These are phyloP conservation scores for Leptinotarsa undecemlineata DNA, from an alignment of 1,140 invertebrate species.

Conservation along the genomic window DNA sequence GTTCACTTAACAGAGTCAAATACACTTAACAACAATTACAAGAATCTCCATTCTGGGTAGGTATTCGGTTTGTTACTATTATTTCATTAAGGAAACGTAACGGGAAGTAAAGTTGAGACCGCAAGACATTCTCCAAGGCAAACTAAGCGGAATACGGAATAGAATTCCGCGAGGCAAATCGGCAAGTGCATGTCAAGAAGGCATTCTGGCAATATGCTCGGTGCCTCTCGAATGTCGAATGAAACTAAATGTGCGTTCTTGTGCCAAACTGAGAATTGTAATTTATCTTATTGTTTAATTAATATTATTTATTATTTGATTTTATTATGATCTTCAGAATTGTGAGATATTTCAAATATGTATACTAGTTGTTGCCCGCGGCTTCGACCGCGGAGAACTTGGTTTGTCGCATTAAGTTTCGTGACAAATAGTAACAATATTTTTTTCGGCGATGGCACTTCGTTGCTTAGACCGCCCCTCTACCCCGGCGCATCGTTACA, in stretches of 20 bases:
- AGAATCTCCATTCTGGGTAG: constrained; percentile 16
- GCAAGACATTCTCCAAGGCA: constrained; percentile 13
- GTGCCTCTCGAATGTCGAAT: constrained; percentile 16
- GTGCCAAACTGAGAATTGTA: too few relatives aligned
- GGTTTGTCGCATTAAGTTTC: too few relatives aligned
- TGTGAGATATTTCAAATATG: too few relatives aligned
- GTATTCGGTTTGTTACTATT: constrained; percentile 17
- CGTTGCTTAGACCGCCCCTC: too few relatives aligned
- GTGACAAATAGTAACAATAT: too few relatives aligned
- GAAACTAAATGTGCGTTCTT: constrained; percentile 11
- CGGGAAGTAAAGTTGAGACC: constrained; percentile 12
- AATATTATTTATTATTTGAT: too few relatives aligned
- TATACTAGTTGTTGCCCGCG: too few relatives aligned
- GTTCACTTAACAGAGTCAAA: constrained; percentile 4
- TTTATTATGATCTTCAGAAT: too few relatives aligned
- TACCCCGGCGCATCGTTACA: too few relatives aligned
- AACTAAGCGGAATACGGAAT: not conserved
- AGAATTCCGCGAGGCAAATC: constrained; percentile 6
- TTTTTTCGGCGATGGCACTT: too few relatives aligned
- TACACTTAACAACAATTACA: constrained; percentile 8
- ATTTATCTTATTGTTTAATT: too few relatives aligned
- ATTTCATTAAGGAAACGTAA: constrained; percentile 11
- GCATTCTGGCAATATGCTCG: constrained; percentile 9
- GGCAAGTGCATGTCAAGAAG: constrained; percentile 19
- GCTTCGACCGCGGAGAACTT: too few relatives aligned